Evolutionary conservation across 1,140 invertebrate species (phyloP), one percentile per base, ranked within the genome.

Genomic region (Drosophila albomicans): DNA sequence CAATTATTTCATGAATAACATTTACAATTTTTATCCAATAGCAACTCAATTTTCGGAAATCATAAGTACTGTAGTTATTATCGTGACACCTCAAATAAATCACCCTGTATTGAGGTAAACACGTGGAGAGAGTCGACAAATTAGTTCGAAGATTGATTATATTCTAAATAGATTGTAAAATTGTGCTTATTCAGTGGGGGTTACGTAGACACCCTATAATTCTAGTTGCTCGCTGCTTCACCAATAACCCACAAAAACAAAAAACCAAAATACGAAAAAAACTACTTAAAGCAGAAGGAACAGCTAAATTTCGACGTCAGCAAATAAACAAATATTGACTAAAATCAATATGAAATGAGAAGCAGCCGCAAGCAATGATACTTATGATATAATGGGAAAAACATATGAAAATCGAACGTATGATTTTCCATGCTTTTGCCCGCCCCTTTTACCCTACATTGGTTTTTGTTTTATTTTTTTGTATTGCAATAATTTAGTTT

Each of bases 241-340:
- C 8, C n/a, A 10, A 11, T 38, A 8, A 10, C 8, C 6, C 35
- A 38, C 35, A 38, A 25, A 13, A 54, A 38, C 30, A 43, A 41
- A 64, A 28, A 64, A 63, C 32, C 20, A 25, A 25, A 25, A 25
- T 25, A 25, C 20, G 20, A 25, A 25, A 41, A 41, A 15, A 52
- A 64, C 48, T 64, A 64, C 48, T 51, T 51, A 20, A 51, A 35
- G 13, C 20, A 30, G 49, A 11, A 30, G 28, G 11, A 52, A 65
- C 52, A 43, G 20, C 41, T 20, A 63, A 82, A 80, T 62, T 75
- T 81, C 43, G 74, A 79, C 85, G 78, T 84, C 81, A 81, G 84
- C 79, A 89, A 78, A 88, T 89, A 89, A 88, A 88, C 85, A 88
- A 88, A 89, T 89, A 88, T 88, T 88, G 75, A 79, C 74, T 89